Percentiles rank a stretch among this genome's conserved stretches.
phyloP scores from a whole-genome alignment of 1,140 invertebrate species.

The Drosophila asahinai region DNA sequence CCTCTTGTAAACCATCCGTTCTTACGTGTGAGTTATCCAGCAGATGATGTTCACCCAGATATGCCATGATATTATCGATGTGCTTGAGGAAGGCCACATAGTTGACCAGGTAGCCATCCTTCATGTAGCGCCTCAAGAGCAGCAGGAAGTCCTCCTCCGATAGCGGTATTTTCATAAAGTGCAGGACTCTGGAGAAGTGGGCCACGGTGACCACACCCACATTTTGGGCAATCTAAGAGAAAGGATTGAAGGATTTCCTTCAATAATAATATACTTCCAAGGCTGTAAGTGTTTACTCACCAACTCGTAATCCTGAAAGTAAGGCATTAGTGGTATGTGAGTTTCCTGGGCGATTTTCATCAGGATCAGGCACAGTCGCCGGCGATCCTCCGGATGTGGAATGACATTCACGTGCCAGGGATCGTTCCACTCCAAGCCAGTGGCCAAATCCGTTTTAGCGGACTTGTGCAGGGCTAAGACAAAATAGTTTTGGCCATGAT shows the following conservation, averaged over 20 bases:
- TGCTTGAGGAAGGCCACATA: slow-evolving; percentile 90
- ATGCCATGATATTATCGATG: slow-evolving; percentile 86
- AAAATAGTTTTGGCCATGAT: neutral
- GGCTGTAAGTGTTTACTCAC: slow-evolving; percentile 73
- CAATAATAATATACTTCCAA: neutral
- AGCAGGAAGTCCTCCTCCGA: slow-evolving; percentile 89
- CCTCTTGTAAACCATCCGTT: too few species aligned
- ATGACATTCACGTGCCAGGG: slow-evolving; percentile 87
- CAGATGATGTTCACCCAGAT: slow-evolving; percentile 61
- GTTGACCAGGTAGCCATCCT: slow-evolving; percentile 89
- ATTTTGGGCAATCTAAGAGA: slow-evolving; percentile 88
- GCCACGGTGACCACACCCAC: slow-evolving; percentile 89
- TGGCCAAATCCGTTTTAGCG: slow-evolving; percentile 85
- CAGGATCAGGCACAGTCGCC: slow-evolving; percentile 88
- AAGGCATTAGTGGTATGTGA: slow-evolving; percentile 88
- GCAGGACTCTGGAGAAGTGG: slow-evolving; percentile 90
- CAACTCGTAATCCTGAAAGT: slow-evolving; percentile 91
- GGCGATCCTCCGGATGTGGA: slow-evolving; percentile 87
- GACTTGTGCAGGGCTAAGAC: slow-evolving; percentile 78
- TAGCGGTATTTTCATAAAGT: slow-evolving; percentile 88
- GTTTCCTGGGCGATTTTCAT: slow-evolving; percentile 88
- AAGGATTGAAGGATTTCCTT: neutral
- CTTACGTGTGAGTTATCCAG: slow-evolving; percentile 68
- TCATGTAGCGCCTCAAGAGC: slow-evolving; percentile 89
- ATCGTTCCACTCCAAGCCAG: slow-evolving; percentile 88